Evolutionary conservation across 1,140 invertebrate species (phyloP).

Genomic region (Drosophila albomicans): DNA sequence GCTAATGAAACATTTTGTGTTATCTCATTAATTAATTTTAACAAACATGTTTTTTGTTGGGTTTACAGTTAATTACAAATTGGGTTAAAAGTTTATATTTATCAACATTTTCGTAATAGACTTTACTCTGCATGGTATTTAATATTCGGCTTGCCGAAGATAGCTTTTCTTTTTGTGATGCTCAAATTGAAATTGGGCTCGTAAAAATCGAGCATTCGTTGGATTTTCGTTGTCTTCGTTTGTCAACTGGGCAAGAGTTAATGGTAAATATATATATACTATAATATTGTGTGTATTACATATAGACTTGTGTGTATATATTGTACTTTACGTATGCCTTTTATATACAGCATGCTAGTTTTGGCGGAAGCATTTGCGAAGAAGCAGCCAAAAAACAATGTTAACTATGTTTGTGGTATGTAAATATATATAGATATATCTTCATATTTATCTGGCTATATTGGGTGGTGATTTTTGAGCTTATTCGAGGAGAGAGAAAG

Average conservation of each 20-base stretch:
- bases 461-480: slow-evolving; percentile 63
- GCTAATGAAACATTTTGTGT: too few species aligned
- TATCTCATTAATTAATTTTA: too few species aligned
- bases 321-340: slow-evolving; percentile 2
- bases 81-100: too few species aligned
- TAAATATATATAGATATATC: slow-evolving; percentile 7
- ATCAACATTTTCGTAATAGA: too few species aligned
- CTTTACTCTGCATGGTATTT: too few species aligned
- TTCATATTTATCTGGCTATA: background rate
- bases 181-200: slow-evolving; percentile 6
- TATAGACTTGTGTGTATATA: slow-evolving; percentile 5
- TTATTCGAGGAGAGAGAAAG: slow-evolving; percentile 67
- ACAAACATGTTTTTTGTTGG: too few species aligned
- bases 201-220: slow-evolving; percentile 47
- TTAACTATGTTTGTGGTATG: slow-evolving; percentile 29
- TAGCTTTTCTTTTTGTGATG: slow-evolving; percentile 5
- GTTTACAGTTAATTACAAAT: too few species aligned
- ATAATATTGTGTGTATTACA: slow-evolving; percentile 22
- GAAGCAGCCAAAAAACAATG: slow-evolving; percentile 39
- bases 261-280: slow-evolving; percentile 23
- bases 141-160: too few species aligned
- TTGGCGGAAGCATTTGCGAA: slow-evolving; percentile 35
- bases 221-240: slow-evolving; percentile 29
- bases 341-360: slow-evolving; percentile 43
- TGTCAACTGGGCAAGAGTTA: slow-evolving; percentile 45